Conservation (phyloP, 2,888 invertebrate genomes). For the Tetramorium bicarinatum region DNA sequence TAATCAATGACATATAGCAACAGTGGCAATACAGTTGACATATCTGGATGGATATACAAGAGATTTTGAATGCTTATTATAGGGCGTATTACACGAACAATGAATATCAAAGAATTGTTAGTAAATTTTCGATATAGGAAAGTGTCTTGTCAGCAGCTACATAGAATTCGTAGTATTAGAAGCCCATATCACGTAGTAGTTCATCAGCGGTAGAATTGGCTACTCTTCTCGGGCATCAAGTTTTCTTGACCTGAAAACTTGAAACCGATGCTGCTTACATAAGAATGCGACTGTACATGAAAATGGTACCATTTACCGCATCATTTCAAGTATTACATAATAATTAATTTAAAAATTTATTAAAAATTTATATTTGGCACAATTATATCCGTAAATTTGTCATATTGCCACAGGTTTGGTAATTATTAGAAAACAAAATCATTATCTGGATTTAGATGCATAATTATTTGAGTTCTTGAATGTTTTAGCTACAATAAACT, state of each 20-base stretch:
- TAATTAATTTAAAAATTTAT: background rate
- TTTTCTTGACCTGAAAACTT: slow-evolving; percentile 77
- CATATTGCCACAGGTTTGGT: background rate
- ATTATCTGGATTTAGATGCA: background rate
- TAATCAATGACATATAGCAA: background rate
- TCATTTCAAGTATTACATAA: slow-evolving; percentile 1
- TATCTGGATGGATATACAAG: background rate
- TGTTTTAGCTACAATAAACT: background rate
- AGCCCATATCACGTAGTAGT: slow-evolving; percentile 77
- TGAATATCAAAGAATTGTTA: slow-evolving; percentile 59
- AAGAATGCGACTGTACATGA: slow-evolving; percentile 11
- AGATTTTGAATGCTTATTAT: slow-evolving; percentile 3
- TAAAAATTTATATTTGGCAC: background rate
- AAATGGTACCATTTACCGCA: background rate
- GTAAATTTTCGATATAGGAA: slow-evolving; percentile 64
- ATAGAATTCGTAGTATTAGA: slow-evolving; percentile 72
- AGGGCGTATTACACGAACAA: slow-evolving; percentile 19
- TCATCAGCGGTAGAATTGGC: slow-evolving; percentile 76
- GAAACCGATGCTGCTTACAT: slow-evolving; percentile 61
- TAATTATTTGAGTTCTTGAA: background rate
- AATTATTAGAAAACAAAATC: background rate
- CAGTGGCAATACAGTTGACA: background rate
- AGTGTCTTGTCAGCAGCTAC: slow-evolving; percentile 59
- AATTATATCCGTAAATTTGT: background rate
- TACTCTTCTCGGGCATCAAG: slow-evolving; percentile 74